These are phyloP conservation scores for Bujurquina vittata DNA, from an alignment of 2,113 vertebrate genomes.

Conservation along the genomic window DNA sequence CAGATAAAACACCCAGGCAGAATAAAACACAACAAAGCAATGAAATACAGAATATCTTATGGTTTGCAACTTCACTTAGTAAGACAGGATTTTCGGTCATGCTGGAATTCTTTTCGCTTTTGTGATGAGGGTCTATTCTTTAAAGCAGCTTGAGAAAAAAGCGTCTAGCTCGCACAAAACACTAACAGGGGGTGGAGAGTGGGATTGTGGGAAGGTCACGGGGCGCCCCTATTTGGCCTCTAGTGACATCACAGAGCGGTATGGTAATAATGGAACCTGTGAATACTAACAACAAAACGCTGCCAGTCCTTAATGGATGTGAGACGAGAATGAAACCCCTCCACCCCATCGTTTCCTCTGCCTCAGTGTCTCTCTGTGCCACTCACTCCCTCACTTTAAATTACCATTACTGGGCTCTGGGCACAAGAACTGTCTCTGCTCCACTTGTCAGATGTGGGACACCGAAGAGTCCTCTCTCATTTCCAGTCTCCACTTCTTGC, in stretches of 20 bases:
- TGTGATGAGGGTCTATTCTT: conserved; percentile 48
- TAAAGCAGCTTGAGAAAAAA: conserved; percentile 65
- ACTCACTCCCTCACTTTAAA: conserved; percentile 71
- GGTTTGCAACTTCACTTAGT: neutral
- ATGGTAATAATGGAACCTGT: conserved; percentile 73
- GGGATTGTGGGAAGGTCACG: conserved; percentile 76
- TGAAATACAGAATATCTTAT: too few relatives aligned
- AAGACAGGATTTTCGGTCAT: conserved; percentile 18
- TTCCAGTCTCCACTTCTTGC: conserved; percentile 26
- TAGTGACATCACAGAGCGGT: conserved; percentile 66
- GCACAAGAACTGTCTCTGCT: conserved; percentile 69
- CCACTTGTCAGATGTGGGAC: conserved; percentile 75
- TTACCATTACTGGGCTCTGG: conserved; percentile 68
- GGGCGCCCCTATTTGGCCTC: conserved; percentile 70
- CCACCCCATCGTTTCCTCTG: conserved; percentile 5
- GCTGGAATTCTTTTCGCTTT: conserved; percentile 47
- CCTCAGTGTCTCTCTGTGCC: conserved; percentile 36
- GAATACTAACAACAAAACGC: conserved; percentile 56
- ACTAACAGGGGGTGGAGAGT: conserved; percentile 38
- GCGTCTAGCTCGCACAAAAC: conserved; percentile 64
- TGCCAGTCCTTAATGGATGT: conserved; percentile 52
- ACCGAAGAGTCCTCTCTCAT: conserved; percentile 46
- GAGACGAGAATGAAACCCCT: conserved; percentile 42
- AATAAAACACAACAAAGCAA: conserved; percentile 5
- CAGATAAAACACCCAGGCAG: conserved; percentile 26